A percentile compares a stretch with the other conserved stretches of the same genome.
Evolutionary conservation across 2,113 vertebrate species (phyloP).

Genomic region (Pseudopipra pipra): DNA sequence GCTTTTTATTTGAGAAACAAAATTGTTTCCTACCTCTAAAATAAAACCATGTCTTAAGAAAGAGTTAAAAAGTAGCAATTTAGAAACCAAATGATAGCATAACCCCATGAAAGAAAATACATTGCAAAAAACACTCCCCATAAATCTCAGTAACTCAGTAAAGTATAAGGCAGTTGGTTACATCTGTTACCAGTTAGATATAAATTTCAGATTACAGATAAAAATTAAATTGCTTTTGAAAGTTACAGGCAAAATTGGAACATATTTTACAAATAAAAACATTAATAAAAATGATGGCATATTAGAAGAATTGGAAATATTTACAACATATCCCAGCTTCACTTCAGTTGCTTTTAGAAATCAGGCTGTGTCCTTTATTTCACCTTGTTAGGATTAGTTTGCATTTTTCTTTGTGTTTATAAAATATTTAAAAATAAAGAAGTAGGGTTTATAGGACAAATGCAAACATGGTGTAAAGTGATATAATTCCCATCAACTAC

Average conservation of each 20-base stretch:
- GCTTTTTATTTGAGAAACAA: slow-evolving; percentile 5
- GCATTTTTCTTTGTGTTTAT: slow-evolving; percentile 61
- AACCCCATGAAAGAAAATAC: slow-evolving; percentile 63
- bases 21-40: slow-evolving; percentile 3
- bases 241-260: slow-evolving; percentile 65
- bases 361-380: slow-evolving; percentile 51
- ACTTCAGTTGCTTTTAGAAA: slow-evolving; percentile 42
- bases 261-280: slow-evolving; percentile 64
- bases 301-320: slow-evolving; percentile 71
- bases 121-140: slow-evolving; percentile 49
- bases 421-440: slow-evolving; percentile 54
- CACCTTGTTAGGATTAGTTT: slow-evolving; percentile 61
- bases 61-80: slow-evolving; percentile 69
- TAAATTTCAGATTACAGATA: slow-evolving; percentile 76
- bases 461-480: slow-evolving; percentile 49
- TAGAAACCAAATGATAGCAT: slow-evolving; percentile 64
- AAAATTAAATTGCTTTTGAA: slow-evolving; percentile 72
- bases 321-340: slow-evolving; percentile 53
- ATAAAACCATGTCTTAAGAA: slow-evolving; percentile 47
- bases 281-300: slow-evolving; percentile 65
- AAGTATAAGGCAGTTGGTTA: slow-evolving; percentile 69
- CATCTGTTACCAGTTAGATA: slow-evolving; percentile 75
- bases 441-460: slow-evolving; percentile 57
- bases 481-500: slow-evolving; percentile 50
- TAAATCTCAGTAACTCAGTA: slow-evolving; percentile 67